A percentile compares a stretch with the other conserved stretches of the same genome.
Conservation (phyloP, 2,113 vertebrate species). For the Heliornis fulica region DNA sequence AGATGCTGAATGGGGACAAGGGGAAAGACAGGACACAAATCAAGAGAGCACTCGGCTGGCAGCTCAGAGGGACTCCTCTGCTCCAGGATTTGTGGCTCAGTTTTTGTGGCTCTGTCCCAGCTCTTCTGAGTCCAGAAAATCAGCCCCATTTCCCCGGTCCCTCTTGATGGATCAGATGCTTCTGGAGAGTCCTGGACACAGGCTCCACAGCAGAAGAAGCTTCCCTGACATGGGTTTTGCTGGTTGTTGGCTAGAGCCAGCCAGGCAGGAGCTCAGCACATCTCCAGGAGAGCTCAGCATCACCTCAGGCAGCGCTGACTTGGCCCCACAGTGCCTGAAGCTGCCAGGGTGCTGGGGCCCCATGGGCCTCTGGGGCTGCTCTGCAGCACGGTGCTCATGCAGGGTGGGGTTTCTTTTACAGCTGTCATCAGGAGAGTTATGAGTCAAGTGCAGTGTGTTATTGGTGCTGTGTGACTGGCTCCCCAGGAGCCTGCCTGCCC, state of each 20-base stretch:
- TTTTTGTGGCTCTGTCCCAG: background rate
- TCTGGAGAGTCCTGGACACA: background rate
- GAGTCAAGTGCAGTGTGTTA: background rate
- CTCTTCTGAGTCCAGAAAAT: background rate
- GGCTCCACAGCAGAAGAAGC: background rate
- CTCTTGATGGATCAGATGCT: background rate
- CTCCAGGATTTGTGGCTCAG: background rate
- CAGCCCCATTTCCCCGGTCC: too few relatives aligned
- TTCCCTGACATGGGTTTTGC: background rate
- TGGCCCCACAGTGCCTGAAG: rapidly evolving
- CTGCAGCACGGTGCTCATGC: background rate
- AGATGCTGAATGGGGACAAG: background rate
- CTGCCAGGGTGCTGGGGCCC: background rate
- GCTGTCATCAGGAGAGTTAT: background rate
- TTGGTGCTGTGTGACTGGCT: background rate
- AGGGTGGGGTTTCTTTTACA: background rate
- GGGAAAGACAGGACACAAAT: background rate
- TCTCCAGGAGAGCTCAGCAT: background rate
- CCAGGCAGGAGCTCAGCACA: background rate
- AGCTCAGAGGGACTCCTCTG: background rate
- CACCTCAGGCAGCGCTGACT: background rate
- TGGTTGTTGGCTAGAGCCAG: background rate
- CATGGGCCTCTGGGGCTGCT: background rate
- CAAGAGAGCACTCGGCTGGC: background rate
- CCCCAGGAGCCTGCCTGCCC: background rate